phyloP scores from a whole-genome alignment of 2,888 invertebrate species.

The Tiliacea aurago region DNA sequence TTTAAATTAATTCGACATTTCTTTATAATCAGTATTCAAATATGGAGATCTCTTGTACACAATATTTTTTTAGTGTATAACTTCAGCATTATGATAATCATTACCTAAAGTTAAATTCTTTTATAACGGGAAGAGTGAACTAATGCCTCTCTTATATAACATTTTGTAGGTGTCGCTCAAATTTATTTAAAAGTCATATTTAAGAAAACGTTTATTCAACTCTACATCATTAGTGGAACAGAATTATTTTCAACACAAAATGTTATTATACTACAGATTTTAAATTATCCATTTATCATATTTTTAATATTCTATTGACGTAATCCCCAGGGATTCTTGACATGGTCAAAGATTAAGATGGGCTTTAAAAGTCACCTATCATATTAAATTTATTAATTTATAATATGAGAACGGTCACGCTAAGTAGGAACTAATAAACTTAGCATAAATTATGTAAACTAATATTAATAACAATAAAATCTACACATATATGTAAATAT shows the following conservation, averaged over 20 bases:
- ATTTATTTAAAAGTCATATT: neutral
- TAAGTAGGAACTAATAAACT: slow-evolving; percentile 62
- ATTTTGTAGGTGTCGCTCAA: neutral
- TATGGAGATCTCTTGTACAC: too few relatives aligned
- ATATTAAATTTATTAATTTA: slow-evolving; percentile 57
- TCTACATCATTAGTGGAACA: neutral
- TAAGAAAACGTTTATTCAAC: slow-evolving; percentile 11
- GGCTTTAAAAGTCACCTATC: slow-evolving; percentile 52
- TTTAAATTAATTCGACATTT: neutral
- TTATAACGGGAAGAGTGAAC: neutral
- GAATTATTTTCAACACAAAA: slow-evolving; percentile 29
- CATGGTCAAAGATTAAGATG: slow-evolving; percentile 59
- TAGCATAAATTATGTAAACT: slow-evolving; percentile 61
- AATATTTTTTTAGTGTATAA: too few relatives aligned
- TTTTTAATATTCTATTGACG: slow-evolving; percentile 53
- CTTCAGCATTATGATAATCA: neutral
- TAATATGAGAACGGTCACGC: slow-evolving; percentile 52
- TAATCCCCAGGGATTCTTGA: slow-evolving; percentile 50
- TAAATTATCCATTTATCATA: slow-evolving; percentile 48
- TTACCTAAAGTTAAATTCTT: neutral
- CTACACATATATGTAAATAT: slow-evolving; percentile 50
- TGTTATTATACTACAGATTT: slow-evolving; percentile 24
- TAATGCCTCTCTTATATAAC: neutral
- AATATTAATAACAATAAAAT: slow-evolving; percentile 50
- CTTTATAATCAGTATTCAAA: neutral